Evolutionary conservation across 2,888 invertebrate genomes (phyloP).

Genomic region (Meteorus cinctellus): DNA sequence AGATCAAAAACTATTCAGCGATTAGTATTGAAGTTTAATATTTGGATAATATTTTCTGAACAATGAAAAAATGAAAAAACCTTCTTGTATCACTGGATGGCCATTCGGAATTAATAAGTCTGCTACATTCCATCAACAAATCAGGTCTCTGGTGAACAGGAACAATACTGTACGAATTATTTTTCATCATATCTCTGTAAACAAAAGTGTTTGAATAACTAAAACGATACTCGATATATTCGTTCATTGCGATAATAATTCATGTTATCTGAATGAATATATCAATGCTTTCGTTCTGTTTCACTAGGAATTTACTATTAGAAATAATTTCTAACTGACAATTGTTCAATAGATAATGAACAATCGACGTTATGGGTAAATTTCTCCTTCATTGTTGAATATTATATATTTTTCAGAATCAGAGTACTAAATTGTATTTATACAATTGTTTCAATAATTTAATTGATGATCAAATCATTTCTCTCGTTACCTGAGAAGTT

Average conservation of each 20-base stretch:
- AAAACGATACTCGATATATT: background rate
- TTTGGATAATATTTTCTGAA: background rate
- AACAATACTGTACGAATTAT: slow-evolving; percentile 74
- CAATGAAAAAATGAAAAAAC: slow-evolving; percentile 58
- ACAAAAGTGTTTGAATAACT: slow-evolving; percentile 11
- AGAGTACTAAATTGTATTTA: no score
- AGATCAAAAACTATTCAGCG: slow-evolving; percentile 25
- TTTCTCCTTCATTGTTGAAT: background rate
- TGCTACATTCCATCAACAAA: slow-evolving; percentile 82
- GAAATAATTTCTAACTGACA: background rate
- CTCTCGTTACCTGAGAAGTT: slow-evolving; percentile 47
- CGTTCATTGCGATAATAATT: no score
- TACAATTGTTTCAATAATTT: no score
- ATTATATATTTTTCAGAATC: no score
- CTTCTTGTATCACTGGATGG: slow-evolving; percentile 87
- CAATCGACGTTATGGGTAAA: background rate
- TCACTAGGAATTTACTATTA: background rate
- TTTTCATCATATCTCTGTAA: slow-evolving; percentile 62
- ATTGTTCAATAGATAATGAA: slow-evolving; percentile 27
- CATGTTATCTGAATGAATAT: no score
- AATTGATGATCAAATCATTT: no score
- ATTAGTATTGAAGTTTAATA: slow-evolving; percentile 27
- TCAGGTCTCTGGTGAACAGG: slow-evolving; percentile 84
- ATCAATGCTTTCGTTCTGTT: background rate
- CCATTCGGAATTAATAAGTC: slow-evolving; percentile 90